These are phyloP conservation scores for Pelodiscus sinensis DNA, from an alignment of 2,113 vertebrate genomes.

Conservation along the genomic window DNA sequence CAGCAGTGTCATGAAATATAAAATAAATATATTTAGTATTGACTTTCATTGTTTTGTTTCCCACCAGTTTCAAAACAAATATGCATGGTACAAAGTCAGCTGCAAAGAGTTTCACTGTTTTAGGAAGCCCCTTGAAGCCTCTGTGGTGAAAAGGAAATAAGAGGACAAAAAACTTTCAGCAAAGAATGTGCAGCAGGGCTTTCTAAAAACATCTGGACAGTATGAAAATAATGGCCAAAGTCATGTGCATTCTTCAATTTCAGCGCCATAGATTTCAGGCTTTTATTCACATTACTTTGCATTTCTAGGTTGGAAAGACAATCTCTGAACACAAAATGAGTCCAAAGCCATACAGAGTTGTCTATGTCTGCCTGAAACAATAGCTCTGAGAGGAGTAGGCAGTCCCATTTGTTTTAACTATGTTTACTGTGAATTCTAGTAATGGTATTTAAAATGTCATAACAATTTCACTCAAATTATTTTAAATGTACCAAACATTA, in stretches of 20 bases:
- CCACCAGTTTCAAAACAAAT: constrained; percentile 20
- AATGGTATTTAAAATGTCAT: not conserved
- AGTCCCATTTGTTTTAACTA: not conserved
- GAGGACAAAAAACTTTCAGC: constrained; percentile 29
- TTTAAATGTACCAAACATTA: not conserved
- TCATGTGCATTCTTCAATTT: not conserved
- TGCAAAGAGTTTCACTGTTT: not conserved
- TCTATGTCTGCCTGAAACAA: not conserved
- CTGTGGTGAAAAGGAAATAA: not conserved
- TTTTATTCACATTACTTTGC: not conserved
- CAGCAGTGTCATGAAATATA: constrained; percentile 45
- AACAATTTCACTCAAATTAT: not conserved
- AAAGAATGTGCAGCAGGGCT: not conserved
- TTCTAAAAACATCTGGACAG: constrained; percentile 25
- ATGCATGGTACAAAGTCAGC: constrained; percentile 42
- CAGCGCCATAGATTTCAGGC: constrained; percentile 4
- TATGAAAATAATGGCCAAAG: constrained; percentile 50
- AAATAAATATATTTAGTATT: constrained; percentile 45
- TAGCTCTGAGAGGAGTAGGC: not conserved
- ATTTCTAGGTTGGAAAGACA: constrained; percentile 3
- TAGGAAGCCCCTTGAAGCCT: constrained; percentile 5
- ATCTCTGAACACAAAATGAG: not conserved
- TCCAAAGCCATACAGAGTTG: not conserved
- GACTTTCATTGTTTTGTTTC: constrained; percentile 46
- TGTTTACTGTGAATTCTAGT: not conserved